Evolutionary conservation across 2,113 vertebrate genomes (phyloP), one percentile per base, ranked within the genome.

Genomic region (Rhabdornis inornatus): DNA sequence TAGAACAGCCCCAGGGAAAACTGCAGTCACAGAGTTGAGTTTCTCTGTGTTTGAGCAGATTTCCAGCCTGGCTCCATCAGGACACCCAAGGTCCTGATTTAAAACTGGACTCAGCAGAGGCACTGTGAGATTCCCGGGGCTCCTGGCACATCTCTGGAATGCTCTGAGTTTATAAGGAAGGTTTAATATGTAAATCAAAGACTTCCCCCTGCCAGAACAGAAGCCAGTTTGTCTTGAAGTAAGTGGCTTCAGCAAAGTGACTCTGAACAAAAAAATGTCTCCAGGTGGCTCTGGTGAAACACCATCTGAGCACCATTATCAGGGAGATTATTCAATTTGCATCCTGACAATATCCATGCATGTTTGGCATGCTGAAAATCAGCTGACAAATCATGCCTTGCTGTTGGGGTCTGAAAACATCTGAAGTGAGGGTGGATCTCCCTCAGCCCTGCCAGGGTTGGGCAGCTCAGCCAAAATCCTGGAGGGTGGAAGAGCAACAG

Each of bases 221-320:
- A 97, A 97, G 97, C 97, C 98, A 98, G 97, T 98, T 98, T 98
- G 96, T 97, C 98, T 97, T 97, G 91, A 98, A 98, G 97, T 97
- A 98, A 97, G 95, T 90, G 96, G 96, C 90, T 97, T 96, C 97
- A 74, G 96, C 96, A 95, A 97, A 95, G 75, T 47, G 96, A 96
- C 95, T 98, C 87, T 90, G 96, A 97, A 92, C 56, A 92, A 60
- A 74, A 89, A 80, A 75, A 87, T 8, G 89, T 84, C 94, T 98
- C 97, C 98, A 98, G 93, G 98, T 98, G 98, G 96, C 98, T 98
- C 93, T 89, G 80, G 92, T 97, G 98, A 97, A 97, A 92, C 78
- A 87, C 85, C 97, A 97, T 92, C 88, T 96, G 96, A 98, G 95
- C 91, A 75, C 85, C 92, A 90, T 95, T 49, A 91, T 85, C 91